A percentile compares a stretch with the other conserved stretches of the same genome.
Evolutionary conservation across 2,888 invertebrate species (phyloP).

Genomic region (Uloborus plumipes): DNA sequence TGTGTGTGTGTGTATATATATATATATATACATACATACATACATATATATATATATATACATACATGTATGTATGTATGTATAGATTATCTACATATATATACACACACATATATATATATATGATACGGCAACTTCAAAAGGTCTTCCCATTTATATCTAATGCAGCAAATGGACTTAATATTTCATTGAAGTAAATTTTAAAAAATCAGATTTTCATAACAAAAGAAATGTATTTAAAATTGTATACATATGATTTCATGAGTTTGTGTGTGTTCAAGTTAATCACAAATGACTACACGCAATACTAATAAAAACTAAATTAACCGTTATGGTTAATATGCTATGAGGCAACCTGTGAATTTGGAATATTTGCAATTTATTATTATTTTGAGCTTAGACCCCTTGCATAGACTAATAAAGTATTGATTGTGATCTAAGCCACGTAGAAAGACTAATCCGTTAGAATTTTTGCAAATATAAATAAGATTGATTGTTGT

Average conservation of each 20-base stretch:
- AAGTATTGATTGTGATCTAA: conserved; percentile 7
- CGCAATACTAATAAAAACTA: conserved; percentile 4
- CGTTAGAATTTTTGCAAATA: too few relatives aligned
- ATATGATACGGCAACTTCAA: conserved; percentile 5
- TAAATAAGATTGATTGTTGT: too few relatives aligned
- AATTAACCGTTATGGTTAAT: conserved; percentile 1
- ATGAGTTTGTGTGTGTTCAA: not conserved
- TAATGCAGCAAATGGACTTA: conserved; percentile 3
- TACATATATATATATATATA: too few relatives aligned
- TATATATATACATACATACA: too few relatives aligned
- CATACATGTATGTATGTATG: too few relatives aligned
- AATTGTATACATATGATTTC: not conserved
- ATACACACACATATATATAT: too few relatives aligned
- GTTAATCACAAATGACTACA: conserved; percentile 17
- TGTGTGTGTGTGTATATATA: too few relatives aligned
- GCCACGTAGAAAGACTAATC: too few relatives aligned
- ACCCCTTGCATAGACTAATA: conserved; percentile 17
- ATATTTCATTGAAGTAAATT: not conserved
- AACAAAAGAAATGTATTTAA: not conserved
- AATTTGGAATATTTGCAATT: conserved; percentile 7
- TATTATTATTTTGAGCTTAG: conserved; percentile 7
- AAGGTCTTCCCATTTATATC: not conserved
- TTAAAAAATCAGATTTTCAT: too few relatives aligned
- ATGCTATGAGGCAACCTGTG: conserved; percentile 13
- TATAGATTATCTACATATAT: too few relatives aligned